Base-by-base conservation (phyloP, 1,140 invertebrate species). In the Druon quercuslanigerum region DNA sequence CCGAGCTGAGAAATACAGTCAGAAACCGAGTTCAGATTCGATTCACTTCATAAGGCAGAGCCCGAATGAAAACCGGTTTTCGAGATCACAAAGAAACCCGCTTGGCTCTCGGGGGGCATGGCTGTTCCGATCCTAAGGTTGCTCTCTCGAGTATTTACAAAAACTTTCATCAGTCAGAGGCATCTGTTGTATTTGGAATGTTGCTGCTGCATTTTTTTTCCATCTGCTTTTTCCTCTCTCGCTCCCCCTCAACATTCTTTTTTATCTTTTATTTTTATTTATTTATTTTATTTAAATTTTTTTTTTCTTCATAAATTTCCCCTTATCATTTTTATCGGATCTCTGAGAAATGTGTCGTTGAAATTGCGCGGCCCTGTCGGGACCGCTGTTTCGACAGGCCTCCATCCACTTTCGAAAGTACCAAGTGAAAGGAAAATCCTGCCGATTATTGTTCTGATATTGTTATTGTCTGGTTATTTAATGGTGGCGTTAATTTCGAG, bases 51-150 rank as follows among this genome's bases (percentile, higher is more conserved):
- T 77, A 73, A 77, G 52, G 56, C 50, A 52, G 76, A 77, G 57
- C 76, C 71, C 76, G 71, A 77, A 77, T 73, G 83, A 77, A 81
- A 86, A 86, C 85, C 85, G 85, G 85, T 86, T 86, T 72, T 84
- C 73, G 70, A 66, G 81, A 85, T 85, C 82, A 85, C 85, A 86
- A 86, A 86, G 85, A 86, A 85, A 77, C 81, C 74, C 75, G 56
- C 71, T 72, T 54, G 74, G 40, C 72, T 76, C 77, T n/a, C n/a
- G n/a, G n/a, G n/a, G 74, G 76, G 71, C 52, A 74, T 78, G 72
- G 50, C 66, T 50, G 76, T 46, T 70, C 20, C 74, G 72, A 66
- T 33, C 51, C 72, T 78, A 73, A 72, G 74, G 57, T 75, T 20
- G 51, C 54, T 50, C 74, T 50, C 50, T 80, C 19, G 51, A 75